A percentile compares a stretch with the other conserved stretches of the same genome.
phyloP scores from a whole-genome alignment of 2,113 vertebrate genomes.

The Panthera uncia region DNA sequence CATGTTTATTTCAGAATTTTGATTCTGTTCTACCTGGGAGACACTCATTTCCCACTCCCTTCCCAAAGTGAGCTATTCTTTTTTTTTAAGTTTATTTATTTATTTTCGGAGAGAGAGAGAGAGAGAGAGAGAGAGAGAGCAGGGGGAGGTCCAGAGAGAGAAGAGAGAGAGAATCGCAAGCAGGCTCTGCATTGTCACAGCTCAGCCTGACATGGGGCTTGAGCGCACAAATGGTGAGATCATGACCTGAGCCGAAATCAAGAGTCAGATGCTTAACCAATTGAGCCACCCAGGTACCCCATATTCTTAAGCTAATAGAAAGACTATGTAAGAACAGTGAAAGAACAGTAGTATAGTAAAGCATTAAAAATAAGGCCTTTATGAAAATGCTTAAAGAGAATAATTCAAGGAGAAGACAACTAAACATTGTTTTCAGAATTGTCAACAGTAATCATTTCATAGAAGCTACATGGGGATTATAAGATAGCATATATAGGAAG shows the following conservation, averaged over 20 bases:
- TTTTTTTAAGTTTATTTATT: too few species aligned
- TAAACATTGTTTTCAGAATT: not conserved
- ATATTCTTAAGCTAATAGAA: not conserved
- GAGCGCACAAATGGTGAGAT: too few species aligned
- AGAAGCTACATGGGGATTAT: not conserved
- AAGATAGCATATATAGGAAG: not conserved
- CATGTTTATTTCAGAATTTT: not conserved
- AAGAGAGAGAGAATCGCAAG: too few species aligned
- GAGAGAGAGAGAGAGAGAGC: too few species aligned
- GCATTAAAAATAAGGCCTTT: not conserved
- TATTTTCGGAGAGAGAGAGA: too few species aligned
- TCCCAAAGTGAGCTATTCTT: not conserved
- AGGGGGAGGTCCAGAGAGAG: too few species aligned
- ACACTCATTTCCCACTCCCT: not conserved
- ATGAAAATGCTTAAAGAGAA: not conserved
- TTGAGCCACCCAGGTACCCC: too few species aligned
- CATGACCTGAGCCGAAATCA: too few species aligned
- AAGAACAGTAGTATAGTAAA: not conserved
- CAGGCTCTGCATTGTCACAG: too few species aligned
- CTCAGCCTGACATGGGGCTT: too few species aligned
- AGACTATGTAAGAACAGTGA: not conserved
- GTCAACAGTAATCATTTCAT: not conserved
- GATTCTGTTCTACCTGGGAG: not conserved
- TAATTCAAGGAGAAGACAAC: not conserved
- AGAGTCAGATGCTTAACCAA: too few species aligned